These are phyloP conservation scores for Luidia sarsii DNA, from an alignment of 53 echinoderm and acorn worm species.

Conservation along the genomic window DNA sequence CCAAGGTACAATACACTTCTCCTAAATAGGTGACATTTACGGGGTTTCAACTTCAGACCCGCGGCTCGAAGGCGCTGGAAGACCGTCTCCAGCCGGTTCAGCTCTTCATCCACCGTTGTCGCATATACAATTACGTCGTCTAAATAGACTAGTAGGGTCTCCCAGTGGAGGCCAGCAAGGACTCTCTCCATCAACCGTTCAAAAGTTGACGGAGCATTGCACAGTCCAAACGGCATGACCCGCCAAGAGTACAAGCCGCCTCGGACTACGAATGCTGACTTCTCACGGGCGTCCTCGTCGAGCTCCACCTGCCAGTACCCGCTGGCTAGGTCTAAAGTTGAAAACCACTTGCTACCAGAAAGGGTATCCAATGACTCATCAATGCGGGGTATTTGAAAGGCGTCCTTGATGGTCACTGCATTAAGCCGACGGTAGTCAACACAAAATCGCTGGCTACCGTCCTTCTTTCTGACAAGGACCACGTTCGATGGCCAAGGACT, in stretches of 20 bases:
- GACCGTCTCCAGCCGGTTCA: not conserved
- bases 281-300: constrained; percentile 9
- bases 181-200: constrained; percentile 41
- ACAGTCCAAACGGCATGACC: constrained; percentile 44
- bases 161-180: constrained; percentile 35
- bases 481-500: constrained; percentile 27
- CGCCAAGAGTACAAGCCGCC: constrained; percentile 12
- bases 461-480: constrained; percentile 44
- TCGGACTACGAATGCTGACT: constrained; percentile 23
- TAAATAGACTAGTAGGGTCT: constrained; percentile 28
- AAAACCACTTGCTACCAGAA: constrained; percentile 14
- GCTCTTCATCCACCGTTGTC: constrained; percentile 32
- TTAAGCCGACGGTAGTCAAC: constrained; percentile 54
- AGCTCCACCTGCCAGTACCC: constrained; percentile 40
- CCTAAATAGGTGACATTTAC: constrained; percentile 30
- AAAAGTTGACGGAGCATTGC: constrained; percentile 40
- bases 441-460: constrained; percentile 35
- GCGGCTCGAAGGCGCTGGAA: constrained; percentile 14
- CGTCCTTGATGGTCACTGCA: constrained; percentile 20
- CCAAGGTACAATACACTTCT: constrained; percentile 22
- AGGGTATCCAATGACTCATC: constrained; percentile 29
- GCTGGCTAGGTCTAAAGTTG: constrained; percentile 5
- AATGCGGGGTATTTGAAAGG: constrained; percentile 23
- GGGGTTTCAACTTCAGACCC: constrained; percentile 26
- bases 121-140: constrained; percentile 40